A percentile compares a stretch with the other conserved stretches of the same genome.
Conservation (phyloP, 2,888 invertebrate species). For the Spicauda simplicius region DNA sequence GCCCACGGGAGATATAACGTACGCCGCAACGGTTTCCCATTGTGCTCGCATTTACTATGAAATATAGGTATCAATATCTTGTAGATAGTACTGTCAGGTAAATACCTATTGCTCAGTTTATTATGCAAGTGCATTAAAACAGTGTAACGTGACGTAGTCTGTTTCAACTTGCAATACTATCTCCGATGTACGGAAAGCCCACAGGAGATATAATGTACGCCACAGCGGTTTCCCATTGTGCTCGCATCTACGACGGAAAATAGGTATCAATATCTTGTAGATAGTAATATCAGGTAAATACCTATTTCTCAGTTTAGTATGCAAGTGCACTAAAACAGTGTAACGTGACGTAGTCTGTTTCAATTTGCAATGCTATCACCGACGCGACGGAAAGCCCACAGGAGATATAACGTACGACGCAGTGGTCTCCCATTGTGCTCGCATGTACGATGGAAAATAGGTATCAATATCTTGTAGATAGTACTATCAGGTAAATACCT, state of each 20-base stretch:
- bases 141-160: slow-evolving; percentile 3
- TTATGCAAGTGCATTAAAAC: slow-evolving; percentile 7
- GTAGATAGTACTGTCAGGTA: background rate
- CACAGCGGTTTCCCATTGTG: background rate
- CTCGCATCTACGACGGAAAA: background rate
- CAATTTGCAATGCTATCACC: slow-evolving; percentile 19
- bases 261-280: background rate
- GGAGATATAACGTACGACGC: slow-evolving; percentile 7
- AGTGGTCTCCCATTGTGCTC: background rate
- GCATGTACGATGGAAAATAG: background rate
- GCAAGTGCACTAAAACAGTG: background rate
- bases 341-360: background rate
- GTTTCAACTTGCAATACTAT: slow-evolving; percentile 19
- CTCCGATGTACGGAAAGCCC: slow-evolving; percentile 12
- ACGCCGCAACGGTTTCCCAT: background rate
- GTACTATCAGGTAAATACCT: background rate
- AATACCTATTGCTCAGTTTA: background rate
- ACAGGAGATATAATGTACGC: slow-evolving; percentile 7
- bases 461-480: too few species aligned
- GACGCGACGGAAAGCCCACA: slow-evolving; percentile 12
- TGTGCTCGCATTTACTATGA: background rate
- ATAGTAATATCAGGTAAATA: too few species aligned
- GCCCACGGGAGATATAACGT: slow-evolving; percentile 9
- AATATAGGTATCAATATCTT: slow-evolving; percentile 3
- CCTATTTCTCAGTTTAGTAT: background rate